Conservation (phyloP, 2,797 vertebrate genomes). For the Leontopithecus rosalia region DNA sequence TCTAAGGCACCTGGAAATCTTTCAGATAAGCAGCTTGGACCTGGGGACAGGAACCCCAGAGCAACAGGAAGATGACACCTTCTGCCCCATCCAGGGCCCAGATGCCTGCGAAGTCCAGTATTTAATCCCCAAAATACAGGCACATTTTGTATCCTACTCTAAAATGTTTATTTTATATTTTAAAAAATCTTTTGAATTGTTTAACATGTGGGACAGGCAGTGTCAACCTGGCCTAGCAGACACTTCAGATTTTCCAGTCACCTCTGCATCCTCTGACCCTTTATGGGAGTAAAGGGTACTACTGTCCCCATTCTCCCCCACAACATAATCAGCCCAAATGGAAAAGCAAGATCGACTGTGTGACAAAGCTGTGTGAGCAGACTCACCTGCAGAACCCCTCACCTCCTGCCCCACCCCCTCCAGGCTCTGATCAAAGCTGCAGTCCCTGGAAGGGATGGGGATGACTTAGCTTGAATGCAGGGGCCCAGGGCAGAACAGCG, state of each 20-base stretch:
- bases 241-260: neutral
- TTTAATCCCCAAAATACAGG: neutral
- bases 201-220: neutral
- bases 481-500: neutral
- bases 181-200: neutral
- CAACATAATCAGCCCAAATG: neutral
- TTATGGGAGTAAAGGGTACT: neutral
- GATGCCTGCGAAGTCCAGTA: neutral
- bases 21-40: neutral
- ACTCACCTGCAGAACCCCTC: fast-evolving
- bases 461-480: neutral
- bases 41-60: neutral
- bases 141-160: neutral
- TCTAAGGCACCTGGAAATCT: neutral
- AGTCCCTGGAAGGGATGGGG: too few species aligned
- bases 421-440: neutral
- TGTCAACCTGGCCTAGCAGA: neutral
- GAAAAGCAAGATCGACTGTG: neutral
- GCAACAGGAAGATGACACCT: neutral
- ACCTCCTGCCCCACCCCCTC: fast-evolving
- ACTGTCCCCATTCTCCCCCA: fast-evolving
- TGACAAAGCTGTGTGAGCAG: fast-evolving
- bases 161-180: neutral
- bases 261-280: neutral
- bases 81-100: too few species aligned